Base-by-base conservation (phyloP, 2,113 vertebrate genomes). In the Mesoclemmys tuberculata region DNA sequence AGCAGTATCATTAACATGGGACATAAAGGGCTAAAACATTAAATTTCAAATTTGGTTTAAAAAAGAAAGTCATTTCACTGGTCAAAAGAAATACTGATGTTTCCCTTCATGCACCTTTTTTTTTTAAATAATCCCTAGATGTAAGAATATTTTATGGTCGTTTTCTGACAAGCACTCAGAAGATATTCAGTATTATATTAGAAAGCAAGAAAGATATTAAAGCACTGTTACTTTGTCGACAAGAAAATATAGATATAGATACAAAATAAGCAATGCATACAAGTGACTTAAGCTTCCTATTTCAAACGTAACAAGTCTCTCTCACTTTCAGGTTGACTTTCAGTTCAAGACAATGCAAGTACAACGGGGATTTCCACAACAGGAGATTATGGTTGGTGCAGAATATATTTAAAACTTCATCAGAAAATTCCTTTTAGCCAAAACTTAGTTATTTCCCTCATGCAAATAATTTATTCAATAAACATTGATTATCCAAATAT, bases 301-400 rank as follows among this genome's bases (percentile, higher is more conserved):
- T 97, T 96, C 78, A 93, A 91, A 89, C 3, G 31, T 6, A 80
- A 49, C 1, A 0, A 91, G 80, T 46, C 94, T 41, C 87, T 94
- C 18, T 90, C 92, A 96, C 93, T 96, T 96, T 97, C 96, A 92
- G 61, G 77, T 55, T 97, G 94, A 94, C 92, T 95, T 38, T 22
- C 82, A 38, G 5, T 9, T 80, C 85, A 85, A 84, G 21, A 22
- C 71, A 93, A 87, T 38, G 41, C 22, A 95, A 87, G 87, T 68
- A 87, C 89, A 91, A 84, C 1, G 95, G 97, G 96, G 95, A 92
- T 92, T 97, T 97, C 94, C 93, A 95, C 54, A 91, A 93, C 41
- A 51, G 1, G 18, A 71, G 46, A 77, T 58, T 84, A 77, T 9
- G 31, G 27, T 49, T 54, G 78, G 79, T 18, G 88, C 16, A 92